Conservation (phyloP, 2,797 vertebrate genomes). For the Mareca strepera region DNA sequence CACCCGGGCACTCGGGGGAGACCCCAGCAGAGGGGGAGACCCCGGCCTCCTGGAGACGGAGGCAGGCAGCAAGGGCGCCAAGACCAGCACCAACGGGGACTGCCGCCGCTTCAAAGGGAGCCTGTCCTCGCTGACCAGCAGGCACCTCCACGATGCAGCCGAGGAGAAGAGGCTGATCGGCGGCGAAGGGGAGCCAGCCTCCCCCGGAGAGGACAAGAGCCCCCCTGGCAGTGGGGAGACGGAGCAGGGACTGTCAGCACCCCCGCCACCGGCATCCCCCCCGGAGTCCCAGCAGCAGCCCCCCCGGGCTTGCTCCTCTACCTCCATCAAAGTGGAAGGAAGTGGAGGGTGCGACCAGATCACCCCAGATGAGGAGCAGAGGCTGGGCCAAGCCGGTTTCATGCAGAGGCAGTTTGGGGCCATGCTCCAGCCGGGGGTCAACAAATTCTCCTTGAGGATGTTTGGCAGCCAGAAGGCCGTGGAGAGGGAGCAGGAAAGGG, state of each 20-base stretch:
- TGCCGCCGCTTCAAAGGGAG: conserved; percentile 95
- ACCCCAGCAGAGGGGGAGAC: conserved; percentile 81
- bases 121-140: conserved; percentile 92
- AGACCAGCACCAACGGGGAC: conserved; percentile 95
- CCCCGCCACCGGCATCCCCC: conserved; percentile 18
- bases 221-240: conserved; percentile 31
- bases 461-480: conserved; percentile 99
- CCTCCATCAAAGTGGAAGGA: conserved; percentile 90
- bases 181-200: conserved; percentile 80
- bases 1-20: conserved; percentile 81
- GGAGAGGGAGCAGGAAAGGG: conserved; percentile 95
- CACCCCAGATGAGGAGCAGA: conserved; percentile 89
- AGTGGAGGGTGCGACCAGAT: conserved; percentile 91
- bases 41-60: conserved; percentile 89
- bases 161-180: conserved; percentile 91
- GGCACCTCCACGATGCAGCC: conserved; percentile 89
- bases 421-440: conserved; percentile 98
- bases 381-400: conserved; percentile 92
- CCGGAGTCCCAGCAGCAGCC: conserved; percentile 69
- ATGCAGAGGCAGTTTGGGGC: conserved; percentile 97
- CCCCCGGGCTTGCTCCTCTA: conserved; percentile 80
- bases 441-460: conserved; percentile 99
- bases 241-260: conserved; percentile 51
- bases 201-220: conserved; percentile 65
- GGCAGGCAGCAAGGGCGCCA: conserved; percentile 81